A percentile compares a stretch with the other conserved stretches of the same genome.
These are phyloP conservation scores for Subacronicta megacephala DNA, from an alignment of 2,888 invertebrate species.

Conservation along the genomic window DNA sequence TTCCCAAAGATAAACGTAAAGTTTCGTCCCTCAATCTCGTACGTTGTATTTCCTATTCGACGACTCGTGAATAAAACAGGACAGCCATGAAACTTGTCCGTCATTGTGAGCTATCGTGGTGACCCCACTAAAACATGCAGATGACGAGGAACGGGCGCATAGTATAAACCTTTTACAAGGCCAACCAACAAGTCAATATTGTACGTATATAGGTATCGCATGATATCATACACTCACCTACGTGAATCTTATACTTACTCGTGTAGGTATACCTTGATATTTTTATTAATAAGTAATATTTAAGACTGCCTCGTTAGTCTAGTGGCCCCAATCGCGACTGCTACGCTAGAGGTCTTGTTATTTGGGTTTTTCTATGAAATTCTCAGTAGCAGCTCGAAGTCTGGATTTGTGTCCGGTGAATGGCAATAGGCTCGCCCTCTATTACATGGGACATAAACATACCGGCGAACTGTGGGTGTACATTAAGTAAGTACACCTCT, in stretches of 20 bases:
- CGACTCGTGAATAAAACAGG: conserved; percentile 45
- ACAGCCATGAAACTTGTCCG: conserved; percentile 49
- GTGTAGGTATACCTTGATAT: conserved; percentile 11
- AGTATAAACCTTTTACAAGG: conserved; percentile 50
- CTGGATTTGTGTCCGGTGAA: no score
- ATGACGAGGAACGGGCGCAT: conserved; percentile 62
- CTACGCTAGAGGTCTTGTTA: no score
- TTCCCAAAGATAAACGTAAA: conserved; percentile 31
- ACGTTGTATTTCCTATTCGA: conserved; percentile 34
- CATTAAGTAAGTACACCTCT: no score
- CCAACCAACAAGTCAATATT: conserved; percentile 24
- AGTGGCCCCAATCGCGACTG: no score
- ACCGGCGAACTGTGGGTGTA: no score
- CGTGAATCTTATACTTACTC: conserved; percentile 25
- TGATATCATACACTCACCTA: conserved; percentile 37
- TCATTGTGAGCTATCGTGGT: conserved; percentile 58
- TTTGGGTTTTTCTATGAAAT: no score
- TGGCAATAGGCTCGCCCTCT: no score
- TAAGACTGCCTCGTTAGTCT: no score
- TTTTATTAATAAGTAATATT: no score
- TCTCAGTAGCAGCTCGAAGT: no score
- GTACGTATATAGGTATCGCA: conserved; percentile 17
- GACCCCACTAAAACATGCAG: conserved; percentile 68
- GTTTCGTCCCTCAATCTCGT: conserved; percentile 17
- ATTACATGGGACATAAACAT: no score